Evolutionary conservation across 2,113 vertebrate species (phyloP).

Genomic region (Ceyx margarethae): DNA sequence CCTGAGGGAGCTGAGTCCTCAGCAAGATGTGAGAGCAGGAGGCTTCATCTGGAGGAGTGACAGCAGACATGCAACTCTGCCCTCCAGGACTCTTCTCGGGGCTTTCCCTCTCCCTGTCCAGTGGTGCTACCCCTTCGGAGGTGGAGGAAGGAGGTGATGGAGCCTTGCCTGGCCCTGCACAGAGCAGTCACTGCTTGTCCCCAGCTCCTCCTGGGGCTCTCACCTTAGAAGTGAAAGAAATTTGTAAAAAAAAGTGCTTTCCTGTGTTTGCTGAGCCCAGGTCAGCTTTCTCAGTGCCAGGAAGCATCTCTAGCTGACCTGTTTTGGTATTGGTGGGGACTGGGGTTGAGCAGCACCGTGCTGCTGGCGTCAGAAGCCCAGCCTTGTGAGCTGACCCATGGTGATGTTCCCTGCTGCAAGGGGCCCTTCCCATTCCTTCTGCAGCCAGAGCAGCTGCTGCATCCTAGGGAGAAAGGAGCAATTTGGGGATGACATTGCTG

Average conservation of each 20-base stretch:
- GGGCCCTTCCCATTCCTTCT: background rate
- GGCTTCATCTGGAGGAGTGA: background rate
- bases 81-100: background rate
- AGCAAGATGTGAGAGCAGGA: background rate
- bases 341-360: background rate
- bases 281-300: background rate
- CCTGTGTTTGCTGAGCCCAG: accelerated
- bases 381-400: accelerated
- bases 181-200: background rate
- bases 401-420: accelerated
- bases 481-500: background rate
- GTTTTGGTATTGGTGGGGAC: accelerated
- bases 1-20: background rate
- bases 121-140: background rate
- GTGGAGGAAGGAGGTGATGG: accelerated
- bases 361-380: background rate
- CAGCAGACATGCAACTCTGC: accelerated
- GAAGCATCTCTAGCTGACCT: accelerated
- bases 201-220: background rate
- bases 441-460: background rate
- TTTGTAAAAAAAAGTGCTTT: background rate
- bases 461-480: background rate
- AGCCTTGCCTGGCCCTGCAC: accelerated
- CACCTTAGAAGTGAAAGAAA: background rate
- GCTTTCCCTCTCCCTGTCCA: background rate